Evolutionary conservation across 2,888 invertebrate species (phyloP), one percentile per base, ranked within the genome.

Genomic region (Entomobrya proxima): DNA sequence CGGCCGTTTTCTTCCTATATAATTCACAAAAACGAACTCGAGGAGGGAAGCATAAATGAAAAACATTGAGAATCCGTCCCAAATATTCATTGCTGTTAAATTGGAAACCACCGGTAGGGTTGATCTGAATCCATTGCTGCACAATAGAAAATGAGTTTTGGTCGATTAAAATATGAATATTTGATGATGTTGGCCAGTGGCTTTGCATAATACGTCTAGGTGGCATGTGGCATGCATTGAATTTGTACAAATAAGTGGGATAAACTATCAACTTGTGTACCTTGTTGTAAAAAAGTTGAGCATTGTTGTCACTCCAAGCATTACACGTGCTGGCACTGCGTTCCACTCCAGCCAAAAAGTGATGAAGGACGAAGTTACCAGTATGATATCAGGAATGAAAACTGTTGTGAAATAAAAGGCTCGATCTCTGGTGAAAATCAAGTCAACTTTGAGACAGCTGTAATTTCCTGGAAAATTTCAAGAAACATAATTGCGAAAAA

Each of bases 291-390:
- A 98, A 95, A 98, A 98, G 94, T 97, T 98, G 95, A 98, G 95
- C 97, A 98, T 98, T 93, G 98, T 98, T 91, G 98, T 98, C 92
- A 98, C 97, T 93, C 97, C 97, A 94, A 98, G 97, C 97, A 98
- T 97, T 92, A 97, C 97, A 93, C 97, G 95, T 92, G 97, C 97
- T 92, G 97, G 97, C 92, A 97, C 97, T 91, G 97, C 97, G 93
- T 98, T 98, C 97, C 97, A 97, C 94, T 98, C 97, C 93, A 98
- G 94, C 97, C 97, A 98, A 94, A 98, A 98, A 92, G 97, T 97
- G 93, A 98, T 98, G 94, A 98, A 98, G 91, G 97, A 97, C 93
- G 97, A 97, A 91, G 97, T 97, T 92, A 98, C 98, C 94, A 98
- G 94, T 93, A 98, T 97, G 92, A 98, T 97, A 92, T 97, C 97